Base-by-base conservation (phyloP, 1,140 invertebrate genomes). In the Triops longicaudatus region DNA sequence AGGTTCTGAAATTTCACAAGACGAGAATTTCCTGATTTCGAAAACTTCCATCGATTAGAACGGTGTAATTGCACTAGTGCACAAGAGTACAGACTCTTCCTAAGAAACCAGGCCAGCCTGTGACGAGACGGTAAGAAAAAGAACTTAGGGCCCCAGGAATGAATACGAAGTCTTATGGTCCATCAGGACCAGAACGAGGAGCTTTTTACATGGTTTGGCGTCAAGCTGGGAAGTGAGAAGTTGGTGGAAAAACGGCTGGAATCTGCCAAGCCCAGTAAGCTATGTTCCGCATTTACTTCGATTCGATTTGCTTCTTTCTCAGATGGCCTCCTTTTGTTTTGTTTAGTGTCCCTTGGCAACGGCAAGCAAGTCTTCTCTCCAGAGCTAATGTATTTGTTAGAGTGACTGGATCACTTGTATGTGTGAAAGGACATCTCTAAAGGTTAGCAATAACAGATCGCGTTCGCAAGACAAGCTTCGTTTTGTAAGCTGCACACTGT, bases 301-400 rank as follows among this genome's bases (percentile, higher is more conserved):
- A 63, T 63, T 63, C 50, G 22, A 22, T 63, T 63, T 63, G 50
- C 50, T 63, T 63, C 22, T 63, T 63, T 63, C 50, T 63, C 10
- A n/a, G 50, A 22, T 22, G 6, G 11, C 43, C 42, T 22, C 50
- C 50, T 63, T 63, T 63, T 63, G 50, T 63, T n/a, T 63, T 63
- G 22, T 1, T 17, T 63, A n/a, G 17, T 63, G 50, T 12, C 22
- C 22, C 50, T 63, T 63, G 14, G 50, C n/a, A 63, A 63, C 50
- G 50, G 10, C 10, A 17, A 17, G 50, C 17, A 63, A 63, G n/a
- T 63, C 50, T 63, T 63, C 5, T 63, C 2, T 37, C 17, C 0
- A 63, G 50, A 63, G 50, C 50, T 63, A n/a, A n/a, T 63, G 50
- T 63, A 63, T 63, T 22, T 63, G n/a, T 63, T 22, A 22, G n/a